Evolutionary conservation across 1,140 invertebrate species (phyloP), one percentile per base, ranked within the genome.

Genomic region (Gryllus bimaculatus): DNA sequence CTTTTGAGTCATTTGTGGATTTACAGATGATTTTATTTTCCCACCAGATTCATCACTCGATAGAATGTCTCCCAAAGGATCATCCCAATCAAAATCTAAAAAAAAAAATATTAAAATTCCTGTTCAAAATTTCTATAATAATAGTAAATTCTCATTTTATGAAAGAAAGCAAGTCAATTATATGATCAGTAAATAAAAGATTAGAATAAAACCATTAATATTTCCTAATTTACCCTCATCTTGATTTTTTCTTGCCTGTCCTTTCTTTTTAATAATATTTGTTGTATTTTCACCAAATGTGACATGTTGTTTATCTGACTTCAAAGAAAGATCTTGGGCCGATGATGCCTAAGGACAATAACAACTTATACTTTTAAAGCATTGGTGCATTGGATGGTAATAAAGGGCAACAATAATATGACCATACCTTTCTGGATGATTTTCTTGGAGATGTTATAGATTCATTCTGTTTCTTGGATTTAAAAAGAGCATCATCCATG

Each of bases 401-500:
- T 20, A 21, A 75, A 15, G 74, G 3, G 26, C 20, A 75, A 12
- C 8, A 75, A 8, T 21, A 75, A 75, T 75, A 8, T 75, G 12
- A 21, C 74, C 76, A 48, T 77, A 77, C 76, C 47, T 77, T 77
- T 20, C 21, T 20, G 48, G 76, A 20, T 48, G 76, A 48, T 77
- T 77, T 77, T 10, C 47, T 20, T 8, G 48, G 7, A n/a, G 39
- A 21, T 8, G 47, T 15, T 48, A n/a, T 3, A 48, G 76, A 8
- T 13, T n/a, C n/a, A 4, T 47, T 47, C 47, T 47, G 76, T 49
- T 77, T 77, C n/a, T 77, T 77, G 12, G 78, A 78, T 20, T 8
- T 26, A 78, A 78, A 78, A 0, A 78, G 66, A 78, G 18, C 66
- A 73, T 8, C 54, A 73, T 78, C 78, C 78, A 78, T 47, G 21